Evolutionary conservation across 2,797 vertebrate species (phyloP).

Genomic region (Sebastes matsubarae): DNA sequence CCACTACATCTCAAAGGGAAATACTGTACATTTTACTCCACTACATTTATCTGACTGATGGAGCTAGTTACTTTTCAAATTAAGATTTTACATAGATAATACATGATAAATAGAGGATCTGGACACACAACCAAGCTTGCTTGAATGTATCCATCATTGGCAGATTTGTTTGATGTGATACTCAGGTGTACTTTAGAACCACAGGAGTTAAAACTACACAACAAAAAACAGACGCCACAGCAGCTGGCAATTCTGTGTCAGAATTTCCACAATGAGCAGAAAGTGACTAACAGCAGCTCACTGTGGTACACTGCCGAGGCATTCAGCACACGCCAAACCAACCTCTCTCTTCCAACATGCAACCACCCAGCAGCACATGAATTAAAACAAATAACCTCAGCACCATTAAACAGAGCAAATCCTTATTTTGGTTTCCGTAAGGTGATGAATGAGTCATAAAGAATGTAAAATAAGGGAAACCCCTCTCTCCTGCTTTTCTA

Average conservation of each 20-base stretch:
- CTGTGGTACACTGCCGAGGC: slow-evolving; percentile 15
- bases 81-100: neutral
- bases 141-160: neutral
- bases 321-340: slow-evolving; percentile 44
- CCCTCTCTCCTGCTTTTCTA: neutral
- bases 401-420: slow-evolving; percentile 10
- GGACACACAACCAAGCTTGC: no score
- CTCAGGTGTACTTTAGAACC: neutral
- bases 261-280: slow-evolving; percentile 54
- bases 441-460: slow-evolving; percentile 15
- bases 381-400: slow-evolving; percentile 38
- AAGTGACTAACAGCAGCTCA: slow-evolving; percentile 30
- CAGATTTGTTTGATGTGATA: neutral
- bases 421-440: slow-evolving; percentile 16
- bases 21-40: neutral
- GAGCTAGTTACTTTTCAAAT: neutral
- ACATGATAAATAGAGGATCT: no score
- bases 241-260: slow-evolving; percentile 41
- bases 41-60: neutral
- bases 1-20: neutral
- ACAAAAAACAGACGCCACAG: slow-evolving; percentile 6
- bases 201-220: neutral
- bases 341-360: neutral
- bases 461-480: neutral
- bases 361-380: slow-evolving; percentile 25